Evolutionary conservation across 2,888 invertebrate genomes (phyloP), one percentile per base, ranked within the genome.

Genomic region (Ellobium chinense): DNA sequence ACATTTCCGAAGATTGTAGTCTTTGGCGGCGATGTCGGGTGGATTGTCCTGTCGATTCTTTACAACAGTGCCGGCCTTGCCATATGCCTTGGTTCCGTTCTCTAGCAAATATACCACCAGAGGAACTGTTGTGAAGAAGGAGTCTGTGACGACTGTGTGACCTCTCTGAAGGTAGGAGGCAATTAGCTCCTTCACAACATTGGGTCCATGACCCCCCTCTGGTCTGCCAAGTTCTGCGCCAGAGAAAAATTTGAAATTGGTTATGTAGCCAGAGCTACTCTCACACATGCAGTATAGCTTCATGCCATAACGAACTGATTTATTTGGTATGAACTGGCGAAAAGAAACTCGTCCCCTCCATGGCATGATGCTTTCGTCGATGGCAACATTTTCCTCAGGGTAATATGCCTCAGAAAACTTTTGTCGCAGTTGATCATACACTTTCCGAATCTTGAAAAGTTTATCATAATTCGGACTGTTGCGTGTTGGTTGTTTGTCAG

Each of bases 41-140:
- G 82, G 78, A 34, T 74, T 80, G 4, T 74, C 80, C 46, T 79
- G 75, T 1, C 74, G 14, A 58, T 79, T 83, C 1, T 37, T 76
- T 1, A 63, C 9, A 1, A 79, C 27, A 24, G 79, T 81, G 14
- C 83, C 81, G 73, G 76, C 76, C n/a, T n/a, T n/a, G n/a, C n/a
- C n/a, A n/a, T n/a, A n/a, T 4, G 69, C 21, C 21, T 68, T 65
- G 1, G 79, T 79, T 7, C 79, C 34, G 3, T 34, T n/a, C 27
- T 60, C 60, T n/a, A 14, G 21, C n/a, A 24, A 27, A 60, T 24
- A 60, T 60, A 14, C 46, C 5, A 14, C 9, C 21, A 24, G 60
- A n/a, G 21, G n/a, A 27, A 60, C 27, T 24, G 60, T 24, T 5
- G 60, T 60, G 60, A 72, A 72, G 36, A 56, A 72, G 29, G 29